These are phyloP conservation scores for Butorides virescens DNA, from an alignment of 2,113 vertebrate genomes.

Conservation along the genomic window DNA sequence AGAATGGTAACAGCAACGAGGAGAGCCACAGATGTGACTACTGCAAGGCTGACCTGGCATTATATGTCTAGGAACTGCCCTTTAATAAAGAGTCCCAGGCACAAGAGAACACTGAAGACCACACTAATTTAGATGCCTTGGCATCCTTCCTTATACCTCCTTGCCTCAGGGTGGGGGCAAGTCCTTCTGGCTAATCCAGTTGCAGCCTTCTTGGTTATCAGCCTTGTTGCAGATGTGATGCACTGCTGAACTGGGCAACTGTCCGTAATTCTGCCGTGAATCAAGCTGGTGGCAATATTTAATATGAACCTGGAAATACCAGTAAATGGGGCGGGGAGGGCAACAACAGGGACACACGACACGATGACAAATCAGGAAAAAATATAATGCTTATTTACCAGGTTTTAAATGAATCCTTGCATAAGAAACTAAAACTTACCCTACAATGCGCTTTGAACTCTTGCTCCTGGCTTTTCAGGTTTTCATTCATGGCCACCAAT, in stretches of 20 bases:
- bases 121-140: background rate
- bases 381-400: background rate
- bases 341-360: background rate
- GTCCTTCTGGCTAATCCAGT: background rate
- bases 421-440: slow-evolving; percentile 73
- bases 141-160: background rate
- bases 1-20: background rate
- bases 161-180: background rate
- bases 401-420: background rate
- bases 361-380: background rate
- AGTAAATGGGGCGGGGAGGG: background rate
- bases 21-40: background rate
- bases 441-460: slow-evolving; percentile 93
- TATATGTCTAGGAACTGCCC: background rate
- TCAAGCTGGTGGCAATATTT: background rate
- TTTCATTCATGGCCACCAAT: slow-evolving; percentile 93
- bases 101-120: background rate
- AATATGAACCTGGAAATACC: background rate
- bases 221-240: background rate
- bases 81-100: background rate
- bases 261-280: background rate
- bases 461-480: slow-evolving; percentile 92
- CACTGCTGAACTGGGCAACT: background rate
- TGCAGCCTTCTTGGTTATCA: background rate
- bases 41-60: background rate